phyloP scores from a whole-genome alignment of 2,797 vertebrate species.

The Sebastes hubbsi region DNA sequence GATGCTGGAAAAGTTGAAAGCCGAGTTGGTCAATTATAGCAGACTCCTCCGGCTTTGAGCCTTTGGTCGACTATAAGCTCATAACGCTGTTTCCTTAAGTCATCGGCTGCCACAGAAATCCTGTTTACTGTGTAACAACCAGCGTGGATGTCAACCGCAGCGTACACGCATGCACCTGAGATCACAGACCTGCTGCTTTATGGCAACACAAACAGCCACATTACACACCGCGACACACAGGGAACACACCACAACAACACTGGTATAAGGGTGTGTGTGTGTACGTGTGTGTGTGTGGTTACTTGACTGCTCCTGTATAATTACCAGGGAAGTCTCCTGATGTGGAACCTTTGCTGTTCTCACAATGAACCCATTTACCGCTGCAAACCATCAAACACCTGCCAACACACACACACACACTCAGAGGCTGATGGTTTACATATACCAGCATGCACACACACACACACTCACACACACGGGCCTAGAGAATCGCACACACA shows the following conservation, averaged over 20 bases:
- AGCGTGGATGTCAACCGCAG: conserved; percentile 56
- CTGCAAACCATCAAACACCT: conserved; percentile 78
- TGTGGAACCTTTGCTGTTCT: conserved; percentile 80
- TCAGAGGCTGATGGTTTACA: conserved; percentile 39
- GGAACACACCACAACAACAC: conserved; percentile 52
- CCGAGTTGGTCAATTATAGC: conserved; percentile 70
- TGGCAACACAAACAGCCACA: conserved; percentile 70
- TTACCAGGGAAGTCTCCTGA: conserved; percentile 77
- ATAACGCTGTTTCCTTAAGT: conserved; percentile 54
- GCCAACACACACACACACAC: conserved; percentile 31
- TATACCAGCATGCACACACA: conserved; percentile 49
- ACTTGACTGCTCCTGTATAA: conserved; percentile 69
- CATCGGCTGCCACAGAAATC: conserved; percentile 48
- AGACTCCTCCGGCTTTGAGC: conserved; percentile 62
- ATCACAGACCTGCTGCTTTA: conserved; percentile 71
- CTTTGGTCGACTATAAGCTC: conserved; percentile 51
- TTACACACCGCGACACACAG: conserved; percentile 58
- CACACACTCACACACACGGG: conserved; percentile 20
- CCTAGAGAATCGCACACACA: conserved; percentile 39
- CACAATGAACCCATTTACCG: conserved; percentile 82
- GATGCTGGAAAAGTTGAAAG: conserved; percentile 49
- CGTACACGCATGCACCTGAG: conserved; percentile 51
- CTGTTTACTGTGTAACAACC: conserved; percentile 67
- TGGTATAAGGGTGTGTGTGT: not conserved
- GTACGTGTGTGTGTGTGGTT: conserved; percentile 37